phyloP scores from a whole-genome alignment of 2,113 vertebrate genomes.

The Phyllopteryx taeniolatus region DNA sequence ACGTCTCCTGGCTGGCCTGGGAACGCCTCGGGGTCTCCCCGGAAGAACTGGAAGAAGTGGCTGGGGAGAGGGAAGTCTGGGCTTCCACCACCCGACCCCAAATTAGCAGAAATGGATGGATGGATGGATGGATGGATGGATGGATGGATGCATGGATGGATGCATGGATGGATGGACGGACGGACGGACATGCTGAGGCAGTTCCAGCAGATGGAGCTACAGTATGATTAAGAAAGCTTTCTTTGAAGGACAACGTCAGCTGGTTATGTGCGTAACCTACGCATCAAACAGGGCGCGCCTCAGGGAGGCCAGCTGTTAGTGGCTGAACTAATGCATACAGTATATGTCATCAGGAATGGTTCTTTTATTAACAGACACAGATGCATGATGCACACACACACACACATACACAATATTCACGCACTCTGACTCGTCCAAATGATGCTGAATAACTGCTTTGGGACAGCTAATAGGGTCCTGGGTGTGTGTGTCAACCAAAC shows the following conservation, averaged over 20 bases:
- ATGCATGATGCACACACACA: slow-evolving; percentile 5
- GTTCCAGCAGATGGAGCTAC: no score
- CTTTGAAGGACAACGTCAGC: background rate
- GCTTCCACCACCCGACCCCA: no score
- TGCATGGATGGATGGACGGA: no score
- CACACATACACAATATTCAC: background rate
- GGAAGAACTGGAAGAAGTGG: no score
- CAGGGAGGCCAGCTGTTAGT: slow-evolving; percentile 10
- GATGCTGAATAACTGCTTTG: background rate
- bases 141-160: no score
- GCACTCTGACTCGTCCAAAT: background rate
- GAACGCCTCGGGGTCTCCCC: no score
- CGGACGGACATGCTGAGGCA: no score
- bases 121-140: no score
- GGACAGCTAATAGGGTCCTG: background rate
- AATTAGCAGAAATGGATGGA: no score
- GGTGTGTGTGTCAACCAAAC: background rate
- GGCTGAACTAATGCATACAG: slow-evolving; percentile 6
- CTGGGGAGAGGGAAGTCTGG: no score
- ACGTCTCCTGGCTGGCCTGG: no score
- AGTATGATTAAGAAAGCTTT: background rate
- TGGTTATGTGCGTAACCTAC: background rate
- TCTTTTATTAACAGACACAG: background rate
- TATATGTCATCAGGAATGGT: slow-evolving; percentile 10
- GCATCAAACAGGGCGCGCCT: slow-evolving; percentile 4